These are phyloP conservation scores for Lochmaea crataegi DNA, from an alignment of 2,888 invertebrate genomes.

Conservation along the genomic window DNA sequence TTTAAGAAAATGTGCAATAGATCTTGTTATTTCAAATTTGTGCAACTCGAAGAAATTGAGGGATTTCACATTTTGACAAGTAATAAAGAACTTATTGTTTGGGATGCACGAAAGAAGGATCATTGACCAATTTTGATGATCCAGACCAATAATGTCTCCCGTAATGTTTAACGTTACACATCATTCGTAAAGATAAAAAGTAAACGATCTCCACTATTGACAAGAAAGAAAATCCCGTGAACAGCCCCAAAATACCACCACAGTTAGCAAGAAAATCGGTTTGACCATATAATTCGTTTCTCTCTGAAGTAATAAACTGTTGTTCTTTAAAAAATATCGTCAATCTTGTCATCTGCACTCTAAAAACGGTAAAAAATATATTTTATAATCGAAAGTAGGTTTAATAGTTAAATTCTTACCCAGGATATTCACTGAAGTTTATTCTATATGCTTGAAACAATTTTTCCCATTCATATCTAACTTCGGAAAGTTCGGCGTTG, in stretches of 20 bases:
- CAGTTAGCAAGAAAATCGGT: slow-evolving; percentile 71
- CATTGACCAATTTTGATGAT: slow-evolving; percentile 53
- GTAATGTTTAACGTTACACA: slow-evolving; percentile 67
- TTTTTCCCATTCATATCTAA: slow-evolving; percentile 74
- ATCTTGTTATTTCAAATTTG: background rate
- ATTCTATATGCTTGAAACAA: slow-evolving; percentile 69
- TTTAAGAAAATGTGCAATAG: too few relatives aligned
- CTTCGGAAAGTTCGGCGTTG: slow-evolving; percentile 79
- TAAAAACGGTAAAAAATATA: slow-evolving; percentile 52
- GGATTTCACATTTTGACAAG: background rate
- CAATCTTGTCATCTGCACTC: slow-evolving; percentile 71
- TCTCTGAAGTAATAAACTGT: slow-evolving; percentile 68
- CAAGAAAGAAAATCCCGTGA: slow-evolving; percentile 74
- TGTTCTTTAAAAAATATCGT: slow-evolving; percentile 80
- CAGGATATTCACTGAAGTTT: slow-evolving; percentile 62
- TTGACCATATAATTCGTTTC: slow-evolving; percentile 70
- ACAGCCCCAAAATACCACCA: slow-evolving; percentile 71
- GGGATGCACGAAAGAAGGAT: slow-evolving; percentile 55
- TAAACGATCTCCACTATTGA: slow-evolving; percentile 73
- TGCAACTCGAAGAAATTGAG: background rate
- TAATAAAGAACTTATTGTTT: background rate
- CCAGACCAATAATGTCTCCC: slow-evolving; percentile 63
- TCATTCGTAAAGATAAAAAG: slow-evolving; percentile 68
- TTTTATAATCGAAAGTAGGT: background rate
- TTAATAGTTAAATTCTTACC: slow-evolving; percentile 50